Evolutionary conservation across 2,888 invertebrate genomes (phyloP).

Genomic region (Lottia gigantea): DNA sequence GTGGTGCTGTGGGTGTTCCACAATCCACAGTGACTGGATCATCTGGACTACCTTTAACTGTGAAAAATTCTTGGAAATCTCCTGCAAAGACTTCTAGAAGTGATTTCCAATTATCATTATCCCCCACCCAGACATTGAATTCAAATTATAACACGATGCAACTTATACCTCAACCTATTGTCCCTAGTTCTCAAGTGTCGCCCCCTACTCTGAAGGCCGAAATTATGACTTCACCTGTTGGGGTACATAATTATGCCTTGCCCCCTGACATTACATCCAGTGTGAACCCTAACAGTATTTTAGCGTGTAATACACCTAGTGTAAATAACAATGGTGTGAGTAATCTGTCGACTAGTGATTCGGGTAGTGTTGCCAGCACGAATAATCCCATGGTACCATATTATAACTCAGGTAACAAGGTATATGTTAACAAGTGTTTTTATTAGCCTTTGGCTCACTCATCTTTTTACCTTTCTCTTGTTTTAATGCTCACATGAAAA

Average conservation of each 20-base stretch:
- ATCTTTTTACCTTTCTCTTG: no score
- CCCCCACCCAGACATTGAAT: background rate
- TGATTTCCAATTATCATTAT: background rate
- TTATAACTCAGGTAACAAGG: constrained; percentile 23
- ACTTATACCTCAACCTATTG: constrained; percentile 49
- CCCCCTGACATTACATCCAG: constrained; percentile 32
- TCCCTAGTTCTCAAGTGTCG: constrained; percentile 43
- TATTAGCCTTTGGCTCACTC: background rate
- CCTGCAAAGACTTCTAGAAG: background rate
- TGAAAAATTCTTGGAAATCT: background rate
- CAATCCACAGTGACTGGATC: background rate
- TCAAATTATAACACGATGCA: constrained; percentile 34
- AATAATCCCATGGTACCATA: constrained; percentile 14
- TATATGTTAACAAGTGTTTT: constrained; percentile 16
- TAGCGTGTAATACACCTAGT: background rate
- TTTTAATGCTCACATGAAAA: no score
- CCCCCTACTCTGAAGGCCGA: constrained; percentile 16
- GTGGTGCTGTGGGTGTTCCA: background rate
- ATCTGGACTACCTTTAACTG: background rate
- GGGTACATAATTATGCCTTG: constrained; percentile 28
- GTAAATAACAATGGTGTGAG: background rate
- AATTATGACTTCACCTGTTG: constrained; percentile 13
- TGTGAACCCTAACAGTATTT: constrained; percentile 13
- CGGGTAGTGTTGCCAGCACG: background rate
- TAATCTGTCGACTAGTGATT: background rate